Evolutionary conservation across 2,113 vertebrate genomes (phyloP).

Genomic region (Alexandromys fortis): DNA sequence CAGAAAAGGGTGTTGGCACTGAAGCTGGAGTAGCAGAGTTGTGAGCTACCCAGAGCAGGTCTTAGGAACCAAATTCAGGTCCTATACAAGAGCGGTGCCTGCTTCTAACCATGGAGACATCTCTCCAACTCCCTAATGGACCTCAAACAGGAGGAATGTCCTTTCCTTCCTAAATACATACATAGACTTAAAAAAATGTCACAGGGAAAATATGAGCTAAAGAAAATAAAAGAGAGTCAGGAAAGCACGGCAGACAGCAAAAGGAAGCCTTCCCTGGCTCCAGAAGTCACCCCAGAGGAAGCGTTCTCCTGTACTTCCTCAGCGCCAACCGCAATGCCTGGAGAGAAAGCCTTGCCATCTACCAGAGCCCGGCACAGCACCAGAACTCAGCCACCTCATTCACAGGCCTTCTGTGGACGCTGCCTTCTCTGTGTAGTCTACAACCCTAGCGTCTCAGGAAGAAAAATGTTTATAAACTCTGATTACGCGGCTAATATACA

Average conservation of each 20-base stretch:
- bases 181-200: background rate
- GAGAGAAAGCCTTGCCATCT: background rate
- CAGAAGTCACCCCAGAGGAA: background rate
- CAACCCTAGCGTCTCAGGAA: background rate
- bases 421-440: background rate
- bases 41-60: background rate
- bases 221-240: conserved; percentile 13
- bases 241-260: background rate
- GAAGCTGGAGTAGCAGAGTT: background rate
- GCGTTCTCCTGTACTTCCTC: background rate
- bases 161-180: background rate
- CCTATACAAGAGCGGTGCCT: background rate
- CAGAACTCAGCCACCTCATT: background rate
- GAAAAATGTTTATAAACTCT: background rate
- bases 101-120: background rate
- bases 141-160: background rate
- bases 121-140: background rate
- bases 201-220: background rate
- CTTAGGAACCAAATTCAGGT: background rate
- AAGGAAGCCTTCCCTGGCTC: background rate
- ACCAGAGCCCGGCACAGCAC: too few species aligned
- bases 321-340: background rate
- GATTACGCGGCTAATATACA: background rate
- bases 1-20: background rate
- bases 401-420: too few species aligned